Percentiles rank a stretch among this genome's conserved stretches.
Conservation (phyloP, 2,888 invertebrate genomes). For the Archips xylosteana region DNA sequence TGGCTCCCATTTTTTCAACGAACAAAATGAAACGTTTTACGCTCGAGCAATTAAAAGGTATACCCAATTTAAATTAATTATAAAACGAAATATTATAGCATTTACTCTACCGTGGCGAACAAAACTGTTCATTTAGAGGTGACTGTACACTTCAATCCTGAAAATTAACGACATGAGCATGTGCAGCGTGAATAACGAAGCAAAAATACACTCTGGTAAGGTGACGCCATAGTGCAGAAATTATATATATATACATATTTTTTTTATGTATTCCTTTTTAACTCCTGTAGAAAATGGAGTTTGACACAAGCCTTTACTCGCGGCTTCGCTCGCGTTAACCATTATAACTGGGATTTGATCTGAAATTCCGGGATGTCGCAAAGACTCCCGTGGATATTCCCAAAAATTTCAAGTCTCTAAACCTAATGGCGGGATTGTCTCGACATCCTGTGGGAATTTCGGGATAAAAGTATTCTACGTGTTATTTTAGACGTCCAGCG, state of each 20-base stretch:
- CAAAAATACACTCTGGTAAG: conserved; percentile 24
- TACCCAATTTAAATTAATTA: not conserved
- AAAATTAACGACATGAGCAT: conserved; percentile 38
- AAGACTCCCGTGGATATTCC: too few relatives aligned
- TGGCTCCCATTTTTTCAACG: not conserved
- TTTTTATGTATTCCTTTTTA: not conserved
- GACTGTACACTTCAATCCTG: conserved; percentile 36
- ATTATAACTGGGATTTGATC: too few relatives aligned
- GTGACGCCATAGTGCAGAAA: conserved; percentile 11
- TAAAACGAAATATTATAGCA: not conserved
- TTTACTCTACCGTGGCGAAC: conserved; percentile 13
- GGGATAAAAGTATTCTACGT: too few relatives aligned
- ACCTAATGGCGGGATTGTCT: too few relatives aligned
- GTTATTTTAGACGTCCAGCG: too few relatives aligned
- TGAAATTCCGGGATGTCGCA: too few relatives aligned
- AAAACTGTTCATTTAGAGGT: conserved; percentile 35
- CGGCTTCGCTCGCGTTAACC: too few relatives aligned
- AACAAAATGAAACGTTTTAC: not conserved
- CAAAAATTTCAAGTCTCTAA: too few relatives aligned
- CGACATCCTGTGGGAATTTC: too few relatives aligned
- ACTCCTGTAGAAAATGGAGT: too few relatives aligned
- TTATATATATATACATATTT: not conserved
- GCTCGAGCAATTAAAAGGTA: not conserved
- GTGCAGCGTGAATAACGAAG: conserved; percentile 34
- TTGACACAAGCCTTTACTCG: too few relatives aligned